phyloP scores from a whole-genome alignment of 2,113 vertebrate genomes.

The Cryptomyrus ogoouensis region DNA sequence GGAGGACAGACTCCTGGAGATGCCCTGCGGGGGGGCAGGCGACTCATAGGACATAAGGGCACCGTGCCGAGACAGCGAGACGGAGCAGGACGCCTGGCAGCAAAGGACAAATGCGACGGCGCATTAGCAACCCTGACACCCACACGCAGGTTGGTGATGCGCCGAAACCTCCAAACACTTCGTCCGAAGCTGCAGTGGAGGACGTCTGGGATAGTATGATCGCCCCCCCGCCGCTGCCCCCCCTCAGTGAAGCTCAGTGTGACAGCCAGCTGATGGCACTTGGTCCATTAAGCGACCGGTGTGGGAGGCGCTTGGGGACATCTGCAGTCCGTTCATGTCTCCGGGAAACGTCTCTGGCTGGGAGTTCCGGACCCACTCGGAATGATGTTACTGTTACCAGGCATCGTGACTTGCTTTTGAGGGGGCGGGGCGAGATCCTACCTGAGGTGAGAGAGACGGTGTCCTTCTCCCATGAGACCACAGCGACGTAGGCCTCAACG shows the following conservation, averaged over 20 bases:
- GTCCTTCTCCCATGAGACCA: slow-evolving; percentile 99
- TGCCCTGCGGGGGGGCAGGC: background rate
- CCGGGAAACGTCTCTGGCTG: background rate
- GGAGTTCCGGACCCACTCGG: background rate
- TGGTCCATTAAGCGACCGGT: background rate
- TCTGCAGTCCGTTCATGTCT: background rate
- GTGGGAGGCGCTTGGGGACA: background rate
- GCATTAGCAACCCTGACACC: background rate
- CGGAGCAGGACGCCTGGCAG: background rate
- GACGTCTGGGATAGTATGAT: background rate
- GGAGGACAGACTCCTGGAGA: background rate
- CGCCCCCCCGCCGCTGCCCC: fast-evolving
- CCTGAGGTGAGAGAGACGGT: slow-evolving; percentile 98
- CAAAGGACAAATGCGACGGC: background rate
- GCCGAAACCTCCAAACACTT: background rate
- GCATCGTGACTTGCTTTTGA: background rate
- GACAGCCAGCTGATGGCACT: background rate
- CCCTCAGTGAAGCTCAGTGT: background rate
- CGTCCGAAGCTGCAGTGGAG: background rate
- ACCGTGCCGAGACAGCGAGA: background rate
- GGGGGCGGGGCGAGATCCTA: slow-evolving; percentile 50
- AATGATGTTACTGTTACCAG: background rate
- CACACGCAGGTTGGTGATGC: background rate
- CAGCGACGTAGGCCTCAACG: slow-evolving; percentile 93
- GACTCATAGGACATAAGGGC: slow-evolving; percentile 9